Base-by-base conservation (phyloP, 2,113 vertebrate genomes). In the Hoplias malabaricus region DNA sequence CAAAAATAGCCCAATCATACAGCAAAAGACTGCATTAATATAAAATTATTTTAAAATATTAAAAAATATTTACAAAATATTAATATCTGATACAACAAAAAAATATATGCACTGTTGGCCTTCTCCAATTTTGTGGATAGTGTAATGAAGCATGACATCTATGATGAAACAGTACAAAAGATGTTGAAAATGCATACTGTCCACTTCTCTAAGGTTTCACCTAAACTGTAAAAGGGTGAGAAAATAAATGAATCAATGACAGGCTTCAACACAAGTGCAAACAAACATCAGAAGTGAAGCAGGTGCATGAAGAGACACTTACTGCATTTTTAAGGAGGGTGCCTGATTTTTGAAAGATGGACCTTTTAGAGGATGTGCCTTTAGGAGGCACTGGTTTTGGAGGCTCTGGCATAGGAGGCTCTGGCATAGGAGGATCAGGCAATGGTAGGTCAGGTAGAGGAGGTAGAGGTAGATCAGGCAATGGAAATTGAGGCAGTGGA, bases 261-360 rank as follows among this genome's bases (percentile, higher is more conserved):
- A 73, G 19, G 48, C n/a, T 25, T 72, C 21, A 72, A 34, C 21
- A 27, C 57, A 3, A 12, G 25, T 48, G 6, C 27, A 31, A 19
- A 14, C 10, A 27, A 56, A 59, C 19, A 13, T 43, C 6, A 42
- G 43, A 43, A 48, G 50, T 19, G 8, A 4, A 50, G 33, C 7
- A 34, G 56, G 0, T 12, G 19, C 8, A 65, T 34, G 6, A 27
- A 10, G 31, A 33, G 4, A 65, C 16, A 68, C 87, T 78, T 56
- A 93, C 91, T 56, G 88, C 84, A 2, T 87, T 91, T 78, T 88
- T 92, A 53, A 92, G 79, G 42, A 86, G 11, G 73, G 85, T 89
- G 1, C 91, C 90, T 12, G 91, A 91, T 69, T 92, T 93, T 14
- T 74, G 75, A 19, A 93, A 93, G 84, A 93, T 90, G 2, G 76